Evolutionary conservation across 2,888 invertebrate species (phyloP).

Genomic region (Coenonympha glycerion): DNA sequence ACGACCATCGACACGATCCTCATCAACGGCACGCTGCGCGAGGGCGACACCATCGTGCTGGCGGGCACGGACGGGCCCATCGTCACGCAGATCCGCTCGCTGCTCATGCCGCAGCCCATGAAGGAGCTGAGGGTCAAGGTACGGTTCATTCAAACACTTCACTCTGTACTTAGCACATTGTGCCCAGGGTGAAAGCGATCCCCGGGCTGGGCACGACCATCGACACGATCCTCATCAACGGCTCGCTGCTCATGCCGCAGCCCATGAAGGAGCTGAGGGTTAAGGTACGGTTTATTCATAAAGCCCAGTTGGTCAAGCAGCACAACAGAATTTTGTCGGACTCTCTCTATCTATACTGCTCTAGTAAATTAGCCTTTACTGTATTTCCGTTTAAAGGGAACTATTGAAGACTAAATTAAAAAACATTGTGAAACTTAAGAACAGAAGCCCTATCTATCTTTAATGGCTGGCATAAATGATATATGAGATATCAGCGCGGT

Average conservation of each 20-base stretch:
- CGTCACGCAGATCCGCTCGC: slow-evolving; percentile 95
- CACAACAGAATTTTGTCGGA: no score
- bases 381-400: no score
- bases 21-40: slow-evolving; percentile 94
- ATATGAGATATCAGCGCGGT: no score
- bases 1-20: slow-evolving; percentile 99
- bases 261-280: slow-evolving; percentile 98
- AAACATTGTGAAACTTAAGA: no score
- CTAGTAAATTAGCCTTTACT: no score
- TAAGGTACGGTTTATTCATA: slow-evolving; percentile 79
- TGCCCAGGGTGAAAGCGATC: slow-evolving; percentile 97
- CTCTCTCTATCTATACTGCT: no score
- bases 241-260: slow-evolving; percentile 97
- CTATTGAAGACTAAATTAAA: no score
- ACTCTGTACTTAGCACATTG: no score
- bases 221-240: slow-evolving; percentile 98
- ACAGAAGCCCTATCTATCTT: no score
- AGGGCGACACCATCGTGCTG: slow-evolving; percentile 95
- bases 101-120: slow-evolving; percentile 98
- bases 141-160: slow-evolving; percentile 1
- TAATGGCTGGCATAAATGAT: no score
- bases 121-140: slow-evolving; percentile 97
- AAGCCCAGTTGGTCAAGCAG: no score
- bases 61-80: slow-evolving; percentile 99
- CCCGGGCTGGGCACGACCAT: slow-evolving; percentile 98